These are phyloP conservation scores for Gasteruption jaculator DNA, from an alignment of 2,888 invertebrate species.

Conservation along the genomic window DNA sequence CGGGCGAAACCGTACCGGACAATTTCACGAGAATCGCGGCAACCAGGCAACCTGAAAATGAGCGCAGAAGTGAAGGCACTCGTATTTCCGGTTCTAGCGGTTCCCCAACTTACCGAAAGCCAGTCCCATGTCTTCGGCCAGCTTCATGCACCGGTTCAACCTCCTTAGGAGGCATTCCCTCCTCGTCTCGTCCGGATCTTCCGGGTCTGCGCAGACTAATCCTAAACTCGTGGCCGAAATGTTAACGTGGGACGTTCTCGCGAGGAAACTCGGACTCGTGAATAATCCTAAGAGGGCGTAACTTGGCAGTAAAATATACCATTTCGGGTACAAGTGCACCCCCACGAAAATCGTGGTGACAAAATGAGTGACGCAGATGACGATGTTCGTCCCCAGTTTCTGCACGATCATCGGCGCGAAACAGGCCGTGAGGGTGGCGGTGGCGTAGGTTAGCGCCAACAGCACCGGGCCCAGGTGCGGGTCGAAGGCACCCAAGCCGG, in stretches of 20 bases:
- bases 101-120: conserved; percentile 38
- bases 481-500: conserved; percentile 49
- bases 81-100: too few species aligned
- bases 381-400: conserved; percentile 54
- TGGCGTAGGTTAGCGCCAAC: conserved; percentile 41
- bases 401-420: conserved; percentile 55
- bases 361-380: conserved; percentile 45
- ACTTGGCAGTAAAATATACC: conserved; percentile 40
- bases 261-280: conserved; percentile 38
- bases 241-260: conserved; percentile 41
- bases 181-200: conserved; percentile 45
- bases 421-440: conserved; percentile 39
- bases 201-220: conserved; percentile 42
- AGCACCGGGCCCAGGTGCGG: conserved; percentile 51
- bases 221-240: conserved; percentile 41
- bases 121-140: conserved; percentile 46
- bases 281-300: conserved; percentile 42
- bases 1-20: conserved; percentile 29
- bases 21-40: conserved; percentile 39
- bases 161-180: conserved; percentile 43
- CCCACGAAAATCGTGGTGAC: conserved; percentile 43
- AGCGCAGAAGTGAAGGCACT: background rate
- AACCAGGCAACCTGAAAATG: conserved; percentile 38
- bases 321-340: conserved; percentile 42
- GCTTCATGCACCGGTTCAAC: conserved; percentile 41